Percentiles rank a stretch among this genome's conserved stretches.
Conservation (phyloP, 2,888 invertebrate species). For the Hypselothyrea guttata region DNA sequence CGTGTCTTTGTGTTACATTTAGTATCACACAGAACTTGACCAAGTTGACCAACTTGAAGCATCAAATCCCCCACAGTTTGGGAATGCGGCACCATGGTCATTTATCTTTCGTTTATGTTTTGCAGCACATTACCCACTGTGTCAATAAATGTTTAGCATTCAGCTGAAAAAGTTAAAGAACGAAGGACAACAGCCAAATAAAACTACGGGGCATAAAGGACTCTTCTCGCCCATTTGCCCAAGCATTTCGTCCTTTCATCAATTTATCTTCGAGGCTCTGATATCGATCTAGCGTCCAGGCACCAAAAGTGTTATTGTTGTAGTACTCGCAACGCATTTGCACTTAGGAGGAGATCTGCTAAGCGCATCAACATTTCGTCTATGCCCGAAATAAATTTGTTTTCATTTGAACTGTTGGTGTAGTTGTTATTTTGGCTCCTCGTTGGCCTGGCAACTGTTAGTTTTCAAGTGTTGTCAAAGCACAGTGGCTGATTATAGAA, state of each 20-base stretch:
- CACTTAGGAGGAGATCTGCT: slow-evolving; percentile 6
- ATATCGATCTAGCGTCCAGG: slow-evolving; percentile 44
- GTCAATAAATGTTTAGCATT: slow-evolving; percentile 30
- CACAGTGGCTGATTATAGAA: background rate
- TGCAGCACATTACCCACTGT: slow-evolving; percentile 34
- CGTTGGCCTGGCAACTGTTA: background rate
- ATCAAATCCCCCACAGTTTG: slow-evolving; percentile 10
- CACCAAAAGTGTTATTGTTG: background rate
- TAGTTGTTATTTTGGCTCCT: background rate
- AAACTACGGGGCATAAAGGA: slow-evolving; percentile 9
- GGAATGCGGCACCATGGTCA: slow-evolving; percentile 14
- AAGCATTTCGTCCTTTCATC: slow-evolving; percentile 46
- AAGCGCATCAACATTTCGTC: slow-evolving; percentile 26
- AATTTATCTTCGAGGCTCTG: slow-evolving; percentile 43
- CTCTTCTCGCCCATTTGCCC: slow-evolving; percentile 41
- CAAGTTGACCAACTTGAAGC: slow-evolving; percentile 5
- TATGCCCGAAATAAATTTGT: slow-evolving; percentile 20
- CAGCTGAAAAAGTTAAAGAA: slow-evolving; percentile 2
- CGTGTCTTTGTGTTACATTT: no score
- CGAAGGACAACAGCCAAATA: background rate
- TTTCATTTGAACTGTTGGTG: background rate
- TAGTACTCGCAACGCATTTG: slow-evolving; percentile 4
- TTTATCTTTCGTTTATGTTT: slow-evolving; percentile 40
- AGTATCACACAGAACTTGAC: slow-evolving; percentile 19
- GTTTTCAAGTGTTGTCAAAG: background rate